Evolutionary conservation across 2,888 invertebrate species (phyloP).

Genomic region (Tridacna crocea): DNA sequence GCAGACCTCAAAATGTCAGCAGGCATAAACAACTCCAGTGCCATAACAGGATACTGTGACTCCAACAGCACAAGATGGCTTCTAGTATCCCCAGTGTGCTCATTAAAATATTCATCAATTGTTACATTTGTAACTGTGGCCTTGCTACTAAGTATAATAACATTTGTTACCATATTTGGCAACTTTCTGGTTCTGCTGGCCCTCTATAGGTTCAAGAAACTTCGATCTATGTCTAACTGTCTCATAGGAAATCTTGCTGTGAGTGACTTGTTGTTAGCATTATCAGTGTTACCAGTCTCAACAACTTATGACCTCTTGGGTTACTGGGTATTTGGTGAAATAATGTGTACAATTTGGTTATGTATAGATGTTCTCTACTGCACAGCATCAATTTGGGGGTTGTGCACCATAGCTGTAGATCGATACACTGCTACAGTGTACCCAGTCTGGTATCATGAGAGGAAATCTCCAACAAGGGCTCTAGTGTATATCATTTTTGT

Average conservation of each 20-base stretch:
- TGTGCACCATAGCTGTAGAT: constrained; percentile 84
- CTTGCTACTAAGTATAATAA: constrained; percentile 77
- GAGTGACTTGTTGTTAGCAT: constrained; percentile 83
- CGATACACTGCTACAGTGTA: constrained; percentile 84
- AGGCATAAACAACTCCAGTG: constrained; percentile 11
- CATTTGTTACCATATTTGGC: constrained; percentile 81
- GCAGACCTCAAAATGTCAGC: not conserved
- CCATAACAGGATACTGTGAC: constrained; percentile 53
- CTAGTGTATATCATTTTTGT: constrained; percentile 82
- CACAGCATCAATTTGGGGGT: constrained; percentile 84
- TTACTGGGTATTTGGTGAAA: constrained; percentile 83
- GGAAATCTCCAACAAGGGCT: constrained; percentile 79
- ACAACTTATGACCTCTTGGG: constrained; percentile 81
- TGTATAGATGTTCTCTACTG: constrained; percentile 83
- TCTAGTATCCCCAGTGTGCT: constrained; percentile 72
- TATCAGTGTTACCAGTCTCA: constrained; percentile 83
- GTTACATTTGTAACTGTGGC: constrained; percentile 73
- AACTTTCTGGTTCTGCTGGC: constrained; percentile 82
- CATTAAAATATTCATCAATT: constrained; percentile 72
- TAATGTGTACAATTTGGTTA: constrained; percentile 81
- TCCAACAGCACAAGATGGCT: constrained; percentile 73
- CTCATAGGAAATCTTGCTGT: constrained; percentile 84
- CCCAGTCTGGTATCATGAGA: constrained; percentile 83
- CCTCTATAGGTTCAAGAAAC: constrained; percentile 77
- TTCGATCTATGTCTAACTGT: constrained; percentile 84